These are phyloP conservation scores for Oryzias melastigma DNA, from an alignment of 2,113 vertebrate genomes.

Conservation along the genomic window DNA sequence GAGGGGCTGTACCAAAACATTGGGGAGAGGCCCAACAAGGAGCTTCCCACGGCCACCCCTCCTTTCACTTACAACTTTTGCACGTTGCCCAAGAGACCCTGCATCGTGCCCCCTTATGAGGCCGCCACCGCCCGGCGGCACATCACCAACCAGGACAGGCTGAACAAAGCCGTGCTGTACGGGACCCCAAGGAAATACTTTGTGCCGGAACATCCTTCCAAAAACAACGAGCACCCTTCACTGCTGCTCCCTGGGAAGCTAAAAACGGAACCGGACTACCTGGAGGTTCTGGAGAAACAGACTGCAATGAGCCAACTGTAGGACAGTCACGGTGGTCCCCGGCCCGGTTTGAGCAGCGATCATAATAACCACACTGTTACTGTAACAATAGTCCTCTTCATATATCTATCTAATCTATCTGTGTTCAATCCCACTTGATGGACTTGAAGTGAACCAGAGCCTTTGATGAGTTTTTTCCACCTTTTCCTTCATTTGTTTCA, in stretches of 20 bases:
- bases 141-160: constrained; percentile 84
- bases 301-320: constrained; percentile 97
- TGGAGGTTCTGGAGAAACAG: constrained; percentile 99
- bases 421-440: constrained; percentile 57
- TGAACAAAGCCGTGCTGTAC: constrained; percentile 95
- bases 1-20: constrained; percentile 96
- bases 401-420: constrained; percentile 70
- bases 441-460: constrained; percentile 58
- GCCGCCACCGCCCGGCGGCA: constrained; percentile 82
- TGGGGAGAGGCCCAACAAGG: constrained; percentile 87
- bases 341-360: constrained; percentile 45
- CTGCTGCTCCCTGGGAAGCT: constrained; percentile 91
- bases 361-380: constrained; percentile 56
- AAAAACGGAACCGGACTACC: constrained; percentile 97
- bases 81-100: constrained; percentile 96
- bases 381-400: constrained; percentile 60
- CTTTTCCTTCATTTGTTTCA: constrained; percentile 44
- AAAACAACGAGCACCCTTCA: constrained; percentile 82
- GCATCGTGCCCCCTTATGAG: constrained; percentile 86
- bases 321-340: constrained; percentile 45
- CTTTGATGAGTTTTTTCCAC: constrained; percentile 39
- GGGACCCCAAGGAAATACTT: constrained; percentile 96
- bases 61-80: constrained; percentile 94
- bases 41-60: constrained; percentile 79
- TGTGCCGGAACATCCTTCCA: constrained; percentile 80